These are phyloP conservation scores for Lordiphosa stackelbergi DNA, from an alignment of 1,140 invertebrate genomes.

Conservation along the genomic window DNA sequence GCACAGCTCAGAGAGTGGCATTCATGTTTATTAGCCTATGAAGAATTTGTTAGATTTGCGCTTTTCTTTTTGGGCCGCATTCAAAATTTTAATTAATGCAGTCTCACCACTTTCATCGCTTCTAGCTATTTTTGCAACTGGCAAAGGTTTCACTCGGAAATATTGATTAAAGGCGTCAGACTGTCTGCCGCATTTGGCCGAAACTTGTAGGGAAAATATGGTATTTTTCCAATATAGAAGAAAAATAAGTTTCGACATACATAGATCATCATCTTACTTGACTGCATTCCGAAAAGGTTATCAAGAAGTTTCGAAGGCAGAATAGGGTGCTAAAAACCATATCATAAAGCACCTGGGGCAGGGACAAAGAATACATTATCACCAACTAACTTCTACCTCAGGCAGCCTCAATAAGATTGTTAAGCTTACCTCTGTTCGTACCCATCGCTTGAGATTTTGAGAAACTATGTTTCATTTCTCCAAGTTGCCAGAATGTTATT, in stretches of 20 bases:
- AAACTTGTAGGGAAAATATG: too few relatives aligned
- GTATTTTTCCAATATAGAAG: too few relatives aligned
- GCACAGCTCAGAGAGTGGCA: slow-evolving; percentile 35
- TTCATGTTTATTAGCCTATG: slow-evolving; percentile 76
- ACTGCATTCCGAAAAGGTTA: too few relatives aligned
- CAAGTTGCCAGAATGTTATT: background rate
- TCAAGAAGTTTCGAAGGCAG: too few relatives aligned
- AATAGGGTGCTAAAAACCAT: too few relatives aligned
- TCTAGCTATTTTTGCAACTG: slow-evolving; percentile 16
- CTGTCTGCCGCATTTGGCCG: too few relatives aligned
- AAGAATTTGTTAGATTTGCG: slow-evolving; percentile 72
- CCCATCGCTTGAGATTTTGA: slow-evolving; percentile 39
- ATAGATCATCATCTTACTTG: too few relatives aligned
- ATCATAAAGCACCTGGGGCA: too few relatives aligned
- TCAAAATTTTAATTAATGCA: slow-evolving; percentile 74
- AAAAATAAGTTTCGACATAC: too few relatives aligned
- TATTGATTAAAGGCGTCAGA: slow-evolving; percentile 25
- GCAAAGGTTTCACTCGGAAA: slow-evolving; percentile 15
- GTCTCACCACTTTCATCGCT: slow-evolving; percentile 30
- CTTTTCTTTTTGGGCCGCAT: slow-evolving; percentile 65
- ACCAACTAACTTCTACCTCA: too few relatives aligned
- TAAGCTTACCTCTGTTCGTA: slow-evolving; percentile 7
- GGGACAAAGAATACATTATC: too few relatives aligned
- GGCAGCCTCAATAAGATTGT: slow-evolving; percentile 49
- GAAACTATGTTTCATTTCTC: slow-evolving; percentile 29